Base-by-base conservation (phyloP, 2,113 vertebrate species). In the Engystomops pustulosus region DNA sequence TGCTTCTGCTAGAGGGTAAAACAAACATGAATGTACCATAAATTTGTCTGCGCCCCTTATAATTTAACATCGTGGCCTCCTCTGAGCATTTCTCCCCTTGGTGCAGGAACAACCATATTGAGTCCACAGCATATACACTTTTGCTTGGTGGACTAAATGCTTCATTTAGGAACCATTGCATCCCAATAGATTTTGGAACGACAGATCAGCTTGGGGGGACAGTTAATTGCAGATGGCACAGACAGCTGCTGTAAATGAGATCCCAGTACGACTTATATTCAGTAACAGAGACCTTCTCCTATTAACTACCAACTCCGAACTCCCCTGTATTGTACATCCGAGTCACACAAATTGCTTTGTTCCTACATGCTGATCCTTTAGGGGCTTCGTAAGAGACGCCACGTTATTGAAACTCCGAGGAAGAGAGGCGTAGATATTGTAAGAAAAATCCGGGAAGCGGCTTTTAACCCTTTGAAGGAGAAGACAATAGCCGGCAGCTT, bases 201-300 rank as follows among this genome's bases (percentile, higher is more conserved):
- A 83, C 81, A 83, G 71, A 83, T 83, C 81, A 83, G 81, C 71
- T 83, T 83, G 53, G 70, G 79, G 81, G 70, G 55, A 83, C 81
- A 76, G 71, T 65, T 83, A 83, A 83, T 76, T 83, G 81, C 81
- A 62, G 71, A 70, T 62, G 72, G 71, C 81, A 83, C 81, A 67
- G 70, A 60, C 81, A 83, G 81, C 71, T 76, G 81, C 71, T 78
- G 77, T 84, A 84, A 77, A 84, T 84, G 72, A 84, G 82, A 84
- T 84, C 82, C 82, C 82, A 77, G 82, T 84, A 77, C 82, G 74
- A 78, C 58, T 17, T 77, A 69, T 68, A 36, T 78, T 77, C 82
- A 44, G 72, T 67, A 84, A 65, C 82, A 78, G 72, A 76, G 71
- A 84, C 83, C 82, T 78, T 77, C 72, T 68, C 49, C 62, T 84